A percentile compares a stretch with the other conserved stretches of the same genome.
These are phyloP conservation scores for Plutella xylostella DNA, from an alignment of 2,888 invertebrate species.

Conservation along the genomic window DNA sequence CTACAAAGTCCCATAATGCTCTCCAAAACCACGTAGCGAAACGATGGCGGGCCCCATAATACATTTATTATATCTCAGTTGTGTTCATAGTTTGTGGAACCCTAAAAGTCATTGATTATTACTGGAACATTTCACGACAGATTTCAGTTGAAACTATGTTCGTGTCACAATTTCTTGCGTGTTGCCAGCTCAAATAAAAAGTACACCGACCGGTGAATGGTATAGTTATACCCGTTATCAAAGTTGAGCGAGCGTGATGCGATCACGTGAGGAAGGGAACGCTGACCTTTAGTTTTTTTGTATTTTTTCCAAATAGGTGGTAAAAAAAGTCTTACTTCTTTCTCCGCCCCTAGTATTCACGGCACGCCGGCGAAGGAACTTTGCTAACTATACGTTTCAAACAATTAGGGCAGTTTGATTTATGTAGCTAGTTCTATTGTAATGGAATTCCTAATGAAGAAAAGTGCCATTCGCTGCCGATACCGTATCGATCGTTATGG, in stretches of 20 bases:
- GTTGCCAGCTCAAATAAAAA: slow-evolving; percentile 31
- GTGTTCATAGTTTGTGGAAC: slow-evolving; percentile 2
- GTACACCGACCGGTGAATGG: slow-evolving; percentile 30
- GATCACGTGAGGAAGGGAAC: slow-evolving; percentile 2
- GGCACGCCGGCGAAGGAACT: not conserved
- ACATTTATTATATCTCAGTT: too few relatives aligned
- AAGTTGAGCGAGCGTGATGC: slow-evolving; percentile 28
- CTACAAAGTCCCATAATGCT: too few relatives aligned
- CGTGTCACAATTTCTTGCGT: slow-evolving; percentile 39
- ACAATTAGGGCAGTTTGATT: not conserved
- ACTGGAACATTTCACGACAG: slow-evolving; percentile 4
- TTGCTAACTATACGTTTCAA: not conserved
- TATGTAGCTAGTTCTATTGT: not conserved
- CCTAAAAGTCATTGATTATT: not conserved
- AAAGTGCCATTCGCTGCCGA: too few relatives aligned
- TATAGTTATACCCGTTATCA: slow-evolving; percentile 33
- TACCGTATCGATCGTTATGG: too few relatives aligned
- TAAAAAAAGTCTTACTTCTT: not conserved
- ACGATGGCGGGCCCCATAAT: too few relatives aligned
- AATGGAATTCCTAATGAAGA: not conserved
- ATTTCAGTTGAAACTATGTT: slow-evolving; percentile 19
- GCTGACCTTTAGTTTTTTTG: not conserved
- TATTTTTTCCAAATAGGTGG: not conserved
- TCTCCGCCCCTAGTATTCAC: not conserved
- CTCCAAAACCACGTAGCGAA: too few relatives aligned